phyloP scores from a whole-genome alignment of 2,113 vertebrate species.

The Leucosticte australis region DNA sequence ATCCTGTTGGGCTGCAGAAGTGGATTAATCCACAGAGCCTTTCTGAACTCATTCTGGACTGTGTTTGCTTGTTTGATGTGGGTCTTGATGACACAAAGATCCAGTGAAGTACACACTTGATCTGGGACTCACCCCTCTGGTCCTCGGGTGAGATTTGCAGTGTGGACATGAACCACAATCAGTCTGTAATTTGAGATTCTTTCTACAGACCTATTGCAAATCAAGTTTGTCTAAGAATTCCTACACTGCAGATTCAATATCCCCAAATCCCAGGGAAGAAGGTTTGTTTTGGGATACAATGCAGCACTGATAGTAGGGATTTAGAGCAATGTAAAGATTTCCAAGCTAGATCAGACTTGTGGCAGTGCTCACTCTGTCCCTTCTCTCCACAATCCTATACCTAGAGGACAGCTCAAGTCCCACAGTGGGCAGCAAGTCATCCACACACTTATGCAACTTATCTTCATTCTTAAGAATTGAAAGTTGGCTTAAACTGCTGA shows the following conservation, averaged over 20 bases:
- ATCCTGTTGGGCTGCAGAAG: neutral
- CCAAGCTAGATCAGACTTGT: neutral
- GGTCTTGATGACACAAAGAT: neutral
- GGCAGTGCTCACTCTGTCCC: rapidly evolving
- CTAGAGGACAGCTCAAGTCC: neutral
- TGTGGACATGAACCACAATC: rapidly evolving
- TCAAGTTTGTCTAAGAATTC: neutral
- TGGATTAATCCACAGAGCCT: neutral
- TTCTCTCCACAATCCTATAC: neutral
- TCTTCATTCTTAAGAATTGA: neutral
- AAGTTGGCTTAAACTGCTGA: neutral
- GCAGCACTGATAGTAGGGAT: neutral
- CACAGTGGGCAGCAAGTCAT: neutral
- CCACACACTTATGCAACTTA: neutral
- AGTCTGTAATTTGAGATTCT: neutral
- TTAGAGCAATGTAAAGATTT: neutral
- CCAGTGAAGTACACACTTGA: neutral
- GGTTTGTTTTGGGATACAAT: neutral
- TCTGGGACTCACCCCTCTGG: neutral
- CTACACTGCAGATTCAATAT: neutral
- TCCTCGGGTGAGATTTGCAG: rapidly evolving
- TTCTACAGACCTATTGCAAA: neutral
- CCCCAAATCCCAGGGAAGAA: neutral
- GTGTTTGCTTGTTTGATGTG: neutral
- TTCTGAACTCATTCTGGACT: neutral